A percentile compares a stretch with the other conserved stretches of the same genome.
Conservation (phyloP, 2,113 vertebrate genomes). For the Phaethon lepturus region DNA sequence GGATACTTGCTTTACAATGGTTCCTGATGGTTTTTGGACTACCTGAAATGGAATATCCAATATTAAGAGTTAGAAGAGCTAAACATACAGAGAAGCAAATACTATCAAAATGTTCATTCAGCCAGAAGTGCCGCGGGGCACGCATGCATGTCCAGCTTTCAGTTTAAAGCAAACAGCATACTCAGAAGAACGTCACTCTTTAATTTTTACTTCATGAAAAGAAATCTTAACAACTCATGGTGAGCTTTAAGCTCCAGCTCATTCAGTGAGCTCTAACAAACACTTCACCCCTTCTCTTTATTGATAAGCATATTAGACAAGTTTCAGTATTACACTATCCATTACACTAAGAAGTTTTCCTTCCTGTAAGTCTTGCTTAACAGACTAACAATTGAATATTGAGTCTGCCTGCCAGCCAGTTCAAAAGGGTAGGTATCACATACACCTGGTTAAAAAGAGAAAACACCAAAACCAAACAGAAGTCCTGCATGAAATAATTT, state of each 20-base stretch:
- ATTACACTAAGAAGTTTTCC: not conserved
- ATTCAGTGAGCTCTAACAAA: not conserved
- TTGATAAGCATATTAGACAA: not conserved
- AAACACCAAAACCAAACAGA: not conserved
- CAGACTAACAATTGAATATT: not conserved
- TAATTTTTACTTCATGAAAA: not conserved
- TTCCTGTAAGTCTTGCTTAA: not conserved
- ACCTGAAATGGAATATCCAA: constrained; percentile 69
- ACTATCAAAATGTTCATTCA: not conserved
- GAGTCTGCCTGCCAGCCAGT: not conserved
- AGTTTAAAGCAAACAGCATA: not conserved
- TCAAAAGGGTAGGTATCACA: not conserved
- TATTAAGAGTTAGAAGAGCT: not conserved
- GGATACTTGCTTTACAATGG: constrained; percentile 69
- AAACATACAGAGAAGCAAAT: constrained; percentile 28
- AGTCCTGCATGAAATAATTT: not conserved
- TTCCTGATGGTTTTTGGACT: constrained; percentile 78
- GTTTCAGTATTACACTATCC: not conserved
- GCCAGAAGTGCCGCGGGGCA: not conserved
- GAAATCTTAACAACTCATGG: not conserved
- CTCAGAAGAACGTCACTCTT: not conserved
- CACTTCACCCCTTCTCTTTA: not conserved
- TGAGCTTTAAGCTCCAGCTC: constrained; percentile 1
- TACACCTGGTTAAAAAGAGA: not conserved
- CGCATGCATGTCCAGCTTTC: not conserved